A percentile compares a stretch with the other conserved stretches of the same genome.
Evolutionary conservation across 2,113 vertebrate genomes (phyloP).

Genomic region (Oophaga pumilio): DNA sequence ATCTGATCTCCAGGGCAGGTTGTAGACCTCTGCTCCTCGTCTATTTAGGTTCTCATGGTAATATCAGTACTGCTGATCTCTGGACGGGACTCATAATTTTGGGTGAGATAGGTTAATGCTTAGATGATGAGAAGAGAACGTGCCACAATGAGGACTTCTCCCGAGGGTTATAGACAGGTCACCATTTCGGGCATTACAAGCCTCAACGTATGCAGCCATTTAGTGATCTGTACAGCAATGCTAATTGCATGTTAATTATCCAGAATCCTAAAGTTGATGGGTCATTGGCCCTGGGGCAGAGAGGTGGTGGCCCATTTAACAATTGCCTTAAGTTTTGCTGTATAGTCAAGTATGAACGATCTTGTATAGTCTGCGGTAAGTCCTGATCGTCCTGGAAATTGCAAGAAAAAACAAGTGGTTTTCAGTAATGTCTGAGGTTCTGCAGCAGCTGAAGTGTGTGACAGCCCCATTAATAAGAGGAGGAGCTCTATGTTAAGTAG

Average conservation of each 20-base stretch:
- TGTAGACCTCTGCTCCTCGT: background rate
- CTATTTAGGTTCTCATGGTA: background rate
- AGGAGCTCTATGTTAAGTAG: too few relatives aligned
- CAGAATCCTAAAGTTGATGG: background rate
- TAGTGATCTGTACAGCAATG: conserved; percentile 15
- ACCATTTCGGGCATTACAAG: background rate
- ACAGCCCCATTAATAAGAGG: too few relatives aligned
- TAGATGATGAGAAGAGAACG: background rate
- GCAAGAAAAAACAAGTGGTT: too few relatives aligned
- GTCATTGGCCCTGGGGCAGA: background rate
- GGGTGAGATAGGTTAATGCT: conserved; percentile 10
- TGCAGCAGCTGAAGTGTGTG: background rate
- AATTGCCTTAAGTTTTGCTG: background rate
- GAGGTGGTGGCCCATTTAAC: background rate
- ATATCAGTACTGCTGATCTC: background rate
- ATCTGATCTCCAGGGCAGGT: background rate
- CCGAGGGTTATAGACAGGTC: too few relatives aligned
- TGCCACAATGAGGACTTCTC: background rate
- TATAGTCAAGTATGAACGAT: background rate
- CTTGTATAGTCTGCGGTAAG: background rate
- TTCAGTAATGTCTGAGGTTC: background rate
- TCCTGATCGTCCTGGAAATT: too few relatives aligned
- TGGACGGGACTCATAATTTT: background rate
- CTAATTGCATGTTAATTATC: conserved; percentile 29
- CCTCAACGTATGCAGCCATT: background rate